Evolutionary conservation across 2,113 vertebrate species (phyloP), one percentile per base, ranked within the genome.

Genomic region (Hyla sarda): DNA sequence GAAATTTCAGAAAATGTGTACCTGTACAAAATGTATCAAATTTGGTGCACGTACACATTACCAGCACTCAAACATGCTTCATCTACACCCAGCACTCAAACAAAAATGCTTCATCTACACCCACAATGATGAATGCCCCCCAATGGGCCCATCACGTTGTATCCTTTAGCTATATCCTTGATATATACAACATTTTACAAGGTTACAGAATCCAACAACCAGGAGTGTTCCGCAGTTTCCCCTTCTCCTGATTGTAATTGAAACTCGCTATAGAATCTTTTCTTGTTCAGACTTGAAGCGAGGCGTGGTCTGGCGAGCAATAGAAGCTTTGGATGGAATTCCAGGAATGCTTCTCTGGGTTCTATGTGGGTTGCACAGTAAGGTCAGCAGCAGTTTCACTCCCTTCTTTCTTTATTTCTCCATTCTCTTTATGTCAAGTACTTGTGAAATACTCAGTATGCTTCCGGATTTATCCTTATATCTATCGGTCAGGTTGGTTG

Each of bases 291-390:
- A 86, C 84, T 28, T 80, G 84, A 80, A 30, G 60, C 47, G 8
- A 32, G 84, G 84, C 45, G 84, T 47, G 76, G 48, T 80, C 32
- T 79, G 76, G 50, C 17, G 32, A 67, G 45, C 45, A 60, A 69
- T 80, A 79, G 84, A 54, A 86, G 84, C 62, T 41, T 67, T 52
- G 62, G 62, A 10, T 86, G 76, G 65, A 86, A 86, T 86, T 71
- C 84, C 65, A 54, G 30, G 84, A 86, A 86, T 86, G 52, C 32
- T n/a, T 86, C 62, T 80, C 21, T 45, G 23, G 32, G 62, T 86
- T 79, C 62, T 85, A 50, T 86, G 84, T 80, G 75, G 84, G 84
- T 71, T 86, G 48, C 48, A n/a, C 62, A 12, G n/a, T 86, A 71
- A 86, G 84, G 84, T 80, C 84, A 62, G 76, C 75, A 7, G 50